These are phyloP conservation scores for Crepidodera aurea DNA, from an alignment of 2,888 invertebrate genomes.

Conservation along the genomic window DNA sequence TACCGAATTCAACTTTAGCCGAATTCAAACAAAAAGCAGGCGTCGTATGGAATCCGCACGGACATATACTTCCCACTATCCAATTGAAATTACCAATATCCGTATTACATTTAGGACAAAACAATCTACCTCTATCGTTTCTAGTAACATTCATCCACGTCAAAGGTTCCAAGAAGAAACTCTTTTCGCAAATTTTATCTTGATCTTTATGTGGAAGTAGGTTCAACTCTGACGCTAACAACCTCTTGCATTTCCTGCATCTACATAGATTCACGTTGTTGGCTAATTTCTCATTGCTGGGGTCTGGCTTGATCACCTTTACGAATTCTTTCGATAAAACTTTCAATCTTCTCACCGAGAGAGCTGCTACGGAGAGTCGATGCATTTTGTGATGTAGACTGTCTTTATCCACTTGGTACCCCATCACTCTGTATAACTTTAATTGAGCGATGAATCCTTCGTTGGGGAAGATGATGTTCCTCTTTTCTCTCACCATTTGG, in stretches of 20 bases:
- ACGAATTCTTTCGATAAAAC: conserved; percentile 80
- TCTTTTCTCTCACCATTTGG: conserved; percentile 69
- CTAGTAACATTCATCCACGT: conserved; percentile 80
- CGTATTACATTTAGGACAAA: conserved; percentile 5
- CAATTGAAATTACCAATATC: conserved; percentile 10
- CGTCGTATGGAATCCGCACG: conserved; percentile 2
- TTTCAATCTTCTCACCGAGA: conserved; percentile 81
- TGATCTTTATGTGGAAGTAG: conserved; percentile 74
- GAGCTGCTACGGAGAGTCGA: conserved; percentile 78
- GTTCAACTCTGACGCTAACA: conserved; percentile 80
- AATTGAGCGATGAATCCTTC: conserved; percentile 81
- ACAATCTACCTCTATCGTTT: conserved; percentile 7
- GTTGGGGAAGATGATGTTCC: conserved; percentile 79
- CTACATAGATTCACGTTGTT: conserved; percentile 54
- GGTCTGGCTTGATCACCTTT: conserved; percentile 81
- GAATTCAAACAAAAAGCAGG: conserved; percentile 6
- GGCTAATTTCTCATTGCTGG: conserved; percentile 65
- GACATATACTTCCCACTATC: conserved; percentile 6
- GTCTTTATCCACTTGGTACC: conserved; percentile 71
- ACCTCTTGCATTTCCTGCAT: conserved; percentile 79
- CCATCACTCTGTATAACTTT: conserved; percentile 80
- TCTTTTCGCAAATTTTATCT: conserved; percentile 69
- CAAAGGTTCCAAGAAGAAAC: conserved; percentile 87
- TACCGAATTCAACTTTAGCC: conserved; percentile 2
- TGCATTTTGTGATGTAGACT: conserved; percentile 77